Percentiles rank a stretch among this genome's conserved stretches.
phyloP scores from a whole-genome alignment of 1,140 invertebrate species.

The Atta texana region DNA sequence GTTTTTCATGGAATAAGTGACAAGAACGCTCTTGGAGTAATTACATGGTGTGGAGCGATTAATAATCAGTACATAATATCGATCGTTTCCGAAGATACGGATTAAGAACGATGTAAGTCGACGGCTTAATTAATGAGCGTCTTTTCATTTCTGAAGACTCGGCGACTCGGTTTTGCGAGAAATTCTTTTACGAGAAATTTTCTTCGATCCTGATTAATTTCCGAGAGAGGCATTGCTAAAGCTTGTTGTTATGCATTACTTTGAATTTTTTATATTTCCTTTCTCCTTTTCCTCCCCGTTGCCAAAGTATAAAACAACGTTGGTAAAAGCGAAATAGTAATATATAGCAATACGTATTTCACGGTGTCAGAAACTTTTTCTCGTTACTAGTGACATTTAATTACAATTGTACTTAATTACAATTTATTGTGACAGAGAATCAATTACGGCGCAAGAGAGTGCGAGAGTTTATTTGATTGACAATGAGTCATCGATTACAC shows the following conservation, averaged over 20 bases:
- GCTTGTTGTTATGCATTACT: neutral
- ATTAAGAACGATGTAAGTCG: slow-evolving; percentile 58
- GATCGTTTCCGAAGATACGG: slow-evolving; percentile 24
- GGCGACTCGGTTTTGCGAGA: neutral
- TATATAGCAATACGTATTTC: neutral
- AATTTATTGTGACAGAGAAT: neutral
- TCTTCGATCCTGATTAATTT: neutral
- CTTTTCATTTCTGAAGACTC: slow-evolving; percentile 31
- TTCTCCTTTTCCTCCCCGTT: no score
- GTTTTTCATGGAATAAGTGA: neutral
- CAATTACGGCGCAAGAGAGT: neutral
- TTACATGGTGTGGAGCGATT: slow-evolving; percentile 17
- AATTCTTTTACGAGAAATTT: slow-evolving; percentile 3
- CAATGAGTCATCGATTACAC: slow-evolving; percentile 28
- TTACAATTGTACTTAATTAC: neutral
- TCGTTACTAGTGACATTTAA: neutral
- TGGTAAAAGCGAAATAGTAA: neutral
- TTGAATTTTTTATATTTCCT: neutral
- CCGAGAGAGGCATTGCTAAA: neutral
- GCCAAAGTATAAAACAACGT: neutral
- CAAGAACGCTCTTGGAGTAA: neutral
- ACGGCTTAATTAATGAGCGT: slow-evolving; percentile 42
- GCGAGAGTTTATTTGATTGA: neutral
- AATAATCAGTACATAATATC: slow-evolving; percentile 47
- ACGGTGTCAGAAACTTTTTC: neutral